Base-by-base conservation (phyloP, 2,888 invertebrate genomes). In the Leptodirus hochenwartii region DNA sequence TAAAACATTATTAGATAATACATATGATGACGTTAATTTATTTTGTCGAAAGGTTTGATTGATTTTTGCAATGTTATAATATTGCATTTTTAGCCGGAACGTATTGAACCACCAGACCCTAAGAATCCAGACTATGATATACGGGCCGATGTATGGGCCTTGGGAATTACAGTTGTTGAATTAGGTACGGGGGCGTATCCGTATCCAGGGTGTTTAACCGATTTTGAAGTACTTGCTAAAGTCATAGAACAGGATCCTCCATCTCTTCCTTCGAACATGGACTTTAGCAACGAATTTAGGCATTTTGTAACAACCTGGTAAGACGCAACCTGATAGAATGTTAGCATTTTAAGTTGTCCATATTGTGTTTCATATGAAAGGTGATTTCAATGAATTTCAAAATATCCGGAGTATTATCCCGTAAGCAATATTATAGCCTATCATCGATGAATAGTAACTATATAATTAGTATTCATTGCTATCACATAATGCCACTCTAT, bases 131-230 rank as follows among this genome's bases (percentile, higher is more conserved):
- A 91, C 59, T 98, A 98, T 57, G 98, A 98, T 60, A 91, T 98
- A 50, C 70, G 98, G 44, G 96, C 98, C 12, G 98, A 99, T 61
- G 96, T 99, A 29, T 98, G 98, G 98, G 93, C 93, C 41, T 64
- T 98, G 41, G 98, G 98, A 42, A 93, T 90, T 47, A 88, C 88
- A 31, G 64, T 90, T 34, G 87, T 98, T 29, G 98, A 98, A 64
- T 64, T 98, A 47, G 98, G 96, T 25, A 91, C 91, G 9, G 96
- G 93, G 30, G 76, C 79, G 41, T 95, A 93, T 54, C 96, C 96
- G 1, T 88, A 88, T 56, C 68, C 72, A 53, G 84, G 90, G 59
- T 95, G 95, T 56, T 80, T 81, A 59, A 91, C 87, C 47, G 96
- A 96, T 61, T 98, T 98, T 61, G 96, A 96, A 65, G 90, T 95